Evolutionary conservation across 2,113 vertebrate genomes (phyloP).

Genomic region (Coreoperca whiteheadi): DNA sequence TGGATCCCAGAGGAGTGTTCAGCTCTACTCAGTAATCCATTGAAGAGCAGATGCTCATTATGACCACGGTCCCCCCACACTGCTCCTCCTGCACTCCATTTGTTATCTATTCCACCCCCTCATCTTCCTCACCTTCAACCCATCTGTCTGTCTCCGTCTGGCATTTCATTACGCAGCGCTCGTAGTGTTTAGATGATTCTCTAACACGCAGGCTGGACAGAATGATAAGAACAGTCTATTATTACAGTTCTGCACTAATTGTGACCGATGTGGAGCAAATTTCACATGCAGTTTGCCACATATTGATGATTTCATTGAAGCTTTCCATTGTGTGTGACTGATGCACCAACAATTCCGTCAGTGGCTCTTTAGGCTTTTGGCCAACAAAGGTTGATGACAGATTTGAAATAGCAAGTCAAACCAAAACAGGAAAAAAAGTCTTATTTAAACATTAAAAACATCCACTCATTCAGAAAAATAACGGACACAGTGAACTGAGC

Average conservation of each 20-base stretch:
- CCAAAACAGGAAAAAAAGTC: not conserved
- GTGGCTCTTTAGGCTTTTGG: not conserved
- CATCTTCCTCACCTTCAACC: conserved; percentile 12
- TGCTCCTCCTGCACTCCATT: not conserved
- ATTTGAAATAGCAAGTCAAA: not conserved
- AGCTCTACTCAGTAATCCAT: conserved; percentile 9
- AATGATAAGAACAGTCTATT: not conserved
- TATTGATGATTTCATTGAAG: no score
- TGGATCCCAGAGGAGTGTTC: conserved; percentile 23
- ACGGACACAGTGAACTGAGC: not conserved
- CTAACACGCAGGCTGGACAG: not conserved
- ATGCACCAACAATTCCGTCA: not conserved
- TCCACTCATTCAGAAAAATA: not conserved
- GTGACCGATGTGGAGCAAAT: not conserved
- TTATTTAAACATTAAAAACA: no score
- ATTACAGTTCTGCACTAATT: not conserved
- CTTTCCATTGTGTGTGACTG: not conserved
- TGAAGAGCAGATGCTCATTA: conserved; percentile 33
- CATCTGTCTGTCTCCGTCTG: conserved; percentile 12
- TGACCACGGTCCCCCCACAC: not conserved
- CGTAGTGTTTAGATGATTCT: not conserved
- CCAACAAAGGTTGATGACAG: not conserved
- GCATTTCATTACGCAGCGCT: conserved; percentile 11
- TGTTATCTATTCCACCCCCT: conserved; percentile 11
- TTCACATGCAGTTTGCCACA: not conserved